These are phyloP conservation scores for Dolichotis patagonum DNA, from an alignment of 2,113 vertebrate genomes.

Conservation along the genomic window DNA sequence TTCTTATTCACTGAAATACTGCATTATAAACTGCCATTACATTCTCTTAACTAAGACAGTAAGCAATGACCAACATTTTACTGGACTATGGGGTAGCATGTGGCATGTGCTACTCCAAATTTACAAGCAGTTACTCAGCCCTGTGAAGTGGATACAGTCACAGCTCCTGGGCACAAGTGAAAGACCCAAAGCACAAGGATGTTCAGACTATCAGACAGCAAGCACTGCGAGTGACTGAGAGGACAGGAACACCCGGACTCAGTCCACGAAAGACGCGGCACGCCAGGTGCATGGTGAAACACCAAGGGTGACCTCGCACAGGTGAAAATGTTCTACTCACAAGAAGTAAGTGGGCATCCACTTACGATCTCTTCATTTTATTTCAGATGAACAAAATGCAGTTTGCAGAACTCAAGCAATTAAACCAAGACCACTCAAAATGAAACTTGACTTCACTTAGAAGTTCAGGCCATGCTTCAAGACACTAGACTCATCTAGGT, in stretches of 20 bases:
- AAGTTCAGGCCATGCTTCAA: neutral
- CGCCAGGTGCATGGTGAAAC: neutral
- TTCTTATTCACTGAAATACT: neutral
- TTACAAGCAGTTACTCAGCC: neutral
- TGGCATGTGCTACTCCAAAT: neutral
- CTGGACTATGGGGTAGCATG: neutral
- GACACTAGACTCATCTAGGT: slow-evolving; percentile 47
- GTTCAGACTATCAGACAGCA: neutral
- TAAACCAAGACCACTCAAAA: slow-evolving; percentile 29
- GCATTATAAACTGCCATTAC: neutral
- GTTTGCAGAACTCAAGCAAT: neutral
- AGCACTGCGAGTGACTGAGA: neutral
- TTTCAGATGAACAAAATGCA: neutral
- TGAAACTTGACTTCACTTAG: slow-evolving; percentile 16
- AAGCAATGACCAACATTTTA: neutral
- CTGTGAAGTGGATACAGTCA: neutral
- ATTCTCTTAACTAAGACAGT: neutral
- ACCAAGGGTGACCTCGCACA: neutral
- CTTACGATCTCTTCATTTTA: neutral
- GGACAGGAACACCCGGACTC: neutral
- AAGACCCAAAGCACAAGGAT: neutral
- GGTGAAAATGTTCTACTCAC: neutral
- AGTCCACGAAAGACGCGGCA: neutral
- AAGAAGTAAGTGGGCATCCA: neutral
- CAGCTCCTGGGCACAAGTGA: neutral